A percentile compares a stretch with the other conserved stretches of the same genome.
Conservation (phyloP, 2,888 invertebrate species). For the Venusia cambrica region DNA sequence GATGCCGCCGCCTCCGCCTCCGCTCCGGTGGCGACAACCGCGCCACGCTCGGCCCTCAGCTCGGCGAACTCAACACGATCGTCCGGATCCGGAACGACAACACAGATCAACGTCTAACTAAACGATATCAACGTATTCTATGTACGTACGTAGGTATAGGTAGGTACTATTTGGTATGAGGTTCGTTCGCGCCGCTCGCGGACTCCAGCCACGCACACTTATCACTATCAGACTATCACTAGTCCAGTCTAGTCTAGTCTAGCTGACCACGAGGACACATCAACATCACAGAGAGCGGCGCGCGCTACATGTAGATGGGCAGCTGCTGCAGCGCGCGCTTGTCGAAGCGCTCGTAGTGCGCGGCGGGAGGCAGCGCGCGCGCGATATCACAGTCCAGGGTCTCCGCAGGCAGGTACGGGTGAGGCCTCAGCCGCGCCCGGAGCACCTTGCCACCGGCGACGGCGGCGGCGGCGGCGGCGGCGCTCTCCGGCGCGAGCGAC, state of each 20-base stretch:
- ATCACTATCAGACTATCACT: too few relatives aligned
- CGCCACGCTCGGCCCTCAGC: constrained; percentile 29
- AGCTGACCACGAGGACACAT: constrained; percentile 68
- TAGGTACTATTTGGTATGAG: constrained; percentile 74
- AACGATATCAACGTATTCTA: constrained; percentile 73
- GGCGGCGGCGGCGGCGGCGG: constrained; percentile 43
- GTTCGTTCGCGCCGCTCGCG: constrained; percentile 48
- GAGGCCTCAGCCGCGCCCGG: constrained; percentile 54
- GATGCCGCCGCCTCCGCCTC: constrained; percentile 31
- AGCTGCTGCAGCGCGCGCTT: constrained; percentile 77
- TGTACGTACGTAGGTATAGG: too few relatives aligned
- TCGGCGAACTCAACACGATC: constrained; percentile 41
- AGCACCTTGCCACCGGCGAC: constrained; percentile 43
- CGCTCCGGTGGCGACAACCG: constrained; percentile 34
- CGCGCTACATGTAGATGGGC: constrained; percentile 73
- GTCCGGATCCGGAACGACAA: constrained; percentile 64
- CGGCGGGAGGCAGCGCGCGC: constrained; percentile 59
- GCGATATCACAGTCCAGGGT: constrained; percentile 70
- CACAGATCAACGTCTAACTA: constrained; percentile 70
- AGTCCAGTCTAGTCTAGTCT: constrained; percentile 28
- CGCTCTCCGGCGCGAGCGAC: constrained; percentile 47
- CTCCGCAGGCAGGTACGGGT: constrained; percentile 53
- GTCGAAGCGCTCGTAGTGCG: constrained; percentile 74
- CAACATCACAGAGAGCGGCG: constrained; percentile 68
- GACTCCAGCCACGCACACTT: constrained; percentile 45